phyloP scores from a whole-genome alignment of 37 sponge, comb jelly and placozoan genomes.

The Theonella swinhoei region DNA sequence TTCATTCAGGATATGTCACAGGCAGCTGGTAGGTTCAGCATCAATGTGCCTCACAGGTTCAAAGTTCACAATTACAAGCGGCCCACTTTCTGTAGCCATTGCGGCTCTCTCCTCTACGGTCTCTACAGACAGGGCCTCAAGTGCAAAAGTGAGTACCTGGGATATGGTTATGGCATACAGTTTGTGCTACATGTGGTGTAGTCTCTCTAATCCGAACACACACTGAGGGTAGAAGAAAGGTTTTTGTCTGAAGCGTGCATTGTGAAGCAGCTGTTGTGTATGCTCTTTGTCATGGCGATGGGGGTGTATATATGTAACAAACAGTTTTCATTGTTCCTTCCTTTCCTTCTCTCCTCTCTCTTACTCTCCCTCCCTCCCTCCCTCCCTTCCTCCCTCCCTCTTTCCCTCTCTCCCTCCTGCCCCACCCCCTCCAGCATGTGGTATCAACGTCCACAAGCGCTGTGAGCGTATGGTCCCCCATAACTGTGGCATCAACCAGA shows the following conservation, averaged over 20 bases:
- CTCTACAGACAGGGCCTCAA: slow-evolving; percentile 88
- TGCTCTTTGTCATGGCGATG: too few species aligned
- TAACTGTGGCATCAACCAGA: slow-evolving; percentile 92
- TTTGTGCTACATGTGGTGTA: background rate
- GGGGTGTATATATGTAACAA: too few species aligned
- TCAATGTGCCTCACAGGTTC: slow-evolving; percentile 97
- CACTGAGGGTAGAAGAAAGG: too few species aligned
- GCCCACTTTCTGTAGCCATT: slow-evolving; percentile 92
- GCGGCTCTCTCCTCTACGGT: slow-evolving; percentile 96
- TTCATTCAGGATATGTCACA: too few species aligned
- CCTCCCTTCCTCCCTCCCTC: background rate
- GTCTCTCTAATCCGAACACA: too few species aligned
- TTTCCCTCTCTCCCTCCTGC: background rate
- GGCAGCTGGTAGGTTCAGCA: slow-evolving; percentile 90
- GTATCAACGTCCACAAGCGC: slow-evolving; percentile 93
- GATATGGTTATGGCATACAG: background rate
- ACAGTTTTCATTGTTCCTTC: too few species aligned
- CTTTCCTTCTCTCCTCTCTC: background rate
- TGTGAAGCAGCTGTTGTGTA: too few species aligned
- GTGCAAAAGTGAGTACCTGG: slow-evolving; percentile 75
- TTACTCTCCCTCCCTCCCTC: background rate
- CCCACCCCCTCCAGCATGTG: slow-evolving; percentile 63
- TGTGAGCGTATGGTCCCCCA: slow-evolving; percentile 87
- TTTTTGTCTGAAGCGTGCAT: too few species aligned
- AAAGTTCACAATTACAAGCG: slow-evolving; percentile 86